phyloP scores from a whole-genome alignment of 1,140 invertebrate genomes.

The Drosophila leontia region DNA sequence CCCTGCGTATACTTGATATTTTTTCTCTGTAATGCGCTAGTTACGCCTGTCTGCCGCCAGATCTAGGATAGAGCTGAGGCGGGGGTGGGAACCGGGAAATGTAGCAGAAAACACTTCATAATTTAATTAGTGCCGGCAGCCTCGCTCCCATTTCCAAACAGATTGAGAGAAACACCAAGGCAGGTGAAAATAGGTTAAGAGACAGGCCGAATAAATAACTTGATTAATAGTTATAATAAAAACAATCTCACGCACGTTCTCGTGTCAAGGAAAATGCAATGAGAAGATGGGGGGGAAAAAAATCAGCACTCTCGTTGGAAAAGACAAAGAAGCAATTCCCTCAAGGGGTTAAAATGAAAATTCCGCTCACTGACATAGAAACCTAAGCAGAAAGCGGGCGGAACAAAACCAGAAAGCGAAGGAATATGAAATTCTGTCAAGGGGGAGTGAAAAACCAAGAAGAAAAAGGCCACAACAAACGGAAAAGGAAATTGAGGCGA shows the following conservation, averaged over 20 bases:
- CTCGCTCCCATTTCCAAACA: slow-evolving; percentile 46
- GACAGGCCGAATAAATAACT: slow-evolving; percentile 18
- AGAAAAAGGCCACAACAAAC: slow-evolving; percentile 22
- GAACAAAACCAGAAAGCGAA: slow-evolving; percentile 4
- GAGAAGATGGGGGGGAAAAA: slow-evolving; percentile 4
- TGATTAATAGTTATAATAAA: slow-evolving; percentile 73
- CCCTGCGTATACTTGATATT: slow-evolving; percentile 3
- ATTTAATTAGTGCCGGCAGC: slow-evolving; percentile 78
- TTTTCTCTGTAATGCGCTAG: slow-evolving; percentile 15
- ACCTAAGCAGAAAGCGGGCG: slow-evolving; percentile 11
- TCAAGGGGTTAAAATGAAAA: slow-evolving; percentile 35
- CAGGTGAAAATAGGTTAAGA: slow-evolving; percentile 20
- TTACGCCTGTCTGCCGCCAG: slow-evolving; percentile 21
- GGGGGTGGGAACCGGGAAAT: slow-evolving; percentile 42
- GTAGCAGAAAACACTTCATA: slow-evolving; percentile 79
- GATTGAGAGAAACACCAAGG: slow-evolving; percentile 22
- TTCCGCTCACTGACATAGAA: slow-evolving; percentile 28
- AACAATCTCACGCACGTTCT: slow-evolving; percentile 68
- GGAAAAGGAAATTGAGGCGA: slow-evolving; percentile 9
- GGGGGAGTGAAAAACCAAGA: not conserved
- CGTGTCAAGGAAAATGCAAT: slow-evolving; percentile 5
- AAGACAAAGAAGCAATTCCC: slow-evolving; percentile 26
- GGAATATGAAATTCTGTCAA: slow-evolving; percentile 19
- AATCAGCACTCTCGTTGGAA: not conserved
- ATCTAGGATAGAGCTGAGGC: not conserved